phyloP scores from a whole-genome alignment of 2,113 vertebrate species.

The Strix uralensis region DNA sequence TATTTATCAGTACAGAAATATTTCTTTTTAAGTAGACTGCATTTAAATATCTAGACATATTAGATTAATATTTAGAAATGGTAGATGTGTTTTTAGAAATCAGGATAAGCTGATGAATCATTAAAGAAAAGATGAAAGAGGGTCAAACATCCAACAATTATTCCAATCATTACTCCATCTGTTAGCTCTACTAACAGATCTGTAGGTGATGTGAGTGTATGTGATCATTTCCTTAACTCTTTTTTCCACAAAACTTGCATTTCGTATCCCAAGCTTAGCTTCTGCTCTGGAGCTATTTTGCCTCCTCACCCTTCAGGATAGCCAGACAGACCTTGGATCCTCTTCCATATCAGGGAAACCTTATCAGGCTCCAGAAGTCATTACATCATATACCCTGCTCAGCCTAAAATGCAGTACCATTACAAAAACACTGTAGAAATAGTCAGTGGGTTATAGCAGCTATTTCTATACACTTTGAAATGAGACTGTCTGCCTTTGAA shows the following conservation, averaged over 20 bases:
- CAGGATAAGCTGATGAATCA: background rate
- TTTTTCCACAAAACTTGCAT: background rate
- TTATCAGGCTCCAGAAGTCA: background rate
- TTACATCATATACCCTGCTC: background rate
- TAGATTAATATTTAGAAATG: background rate
- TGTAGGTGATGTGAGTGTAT: background rate
- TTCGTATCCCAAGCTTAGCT: background rate
- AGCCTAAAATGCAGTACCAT: background rate
- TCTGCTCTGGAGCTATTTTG: background rate
- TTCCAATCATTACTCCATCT: background rate
- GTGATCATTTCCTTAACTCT: background rate
- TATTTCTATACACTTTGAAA: constrained; percentile 32
- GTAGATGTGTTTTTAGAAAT: background rate
- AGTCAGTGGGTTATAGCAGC: background rate
- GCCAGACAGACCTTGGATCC: background rate
- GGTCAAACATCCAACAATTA: background rate
- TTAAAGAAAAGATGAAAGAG: background rate
- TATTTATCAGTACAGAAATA: background rate
- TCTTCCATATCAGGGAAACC: background rate
- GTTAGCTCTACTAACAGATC: background rate
- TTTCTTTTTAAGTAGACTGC: background rate
- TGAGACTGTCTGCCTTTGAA: background rate
- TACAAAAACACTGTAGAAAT: constrained; percentile 34
- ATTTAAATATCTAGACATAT: background rate
- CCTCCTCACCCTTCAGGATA: background rate